phyloP scores from a whole-genome alignment of 2,113 vertebrate species.

The Colius striatus region DNA sequence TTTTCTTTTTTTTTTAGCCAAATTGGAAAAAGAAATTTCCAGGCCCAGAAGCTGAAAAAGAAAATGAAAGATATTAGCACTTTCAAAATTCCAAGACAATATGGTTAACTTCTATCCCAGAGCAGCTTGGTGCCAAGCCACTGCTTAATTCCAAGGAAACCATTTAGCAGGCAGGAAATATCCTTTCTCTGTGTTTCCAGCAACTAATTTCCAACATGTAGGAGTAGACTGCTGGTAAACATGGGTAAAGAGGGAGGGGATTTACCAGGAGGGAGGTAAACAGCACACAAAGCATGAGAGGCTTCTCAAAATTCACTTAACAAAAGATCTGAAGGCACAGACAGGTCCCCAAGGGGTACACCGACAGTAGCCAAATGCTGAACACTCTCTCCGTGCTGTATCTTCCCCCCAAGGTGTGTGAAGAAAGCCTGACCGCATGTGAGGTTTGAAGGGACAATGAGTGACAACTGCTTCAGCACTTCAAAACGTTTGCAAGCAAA shows the following conservation, averaged over 20 bases:
- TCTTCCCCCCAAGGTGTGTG: no score
- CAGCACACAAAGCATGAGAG: rapidly evolving
- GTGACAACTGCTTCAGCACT: neutral
- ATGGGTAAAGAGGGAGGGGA: neutral
- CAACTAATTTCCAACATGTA: neutral
- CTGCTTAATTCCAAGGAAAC: neutral
- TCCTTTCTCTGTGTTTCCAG: neutral
- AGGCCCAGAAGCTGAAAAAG: slow-evolving; percentile 91
- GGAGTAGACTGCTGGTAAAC: rapidly evolving
- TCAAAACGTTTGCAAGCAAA: neutral
- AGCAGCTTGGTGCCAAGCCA: neutral
- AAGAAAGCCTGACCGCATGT: rapidly evolving
- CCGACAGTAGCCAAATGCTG: rapidly evolving
- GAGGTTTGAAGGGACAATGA: neutral
- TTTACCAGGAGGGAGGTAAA: neutral
- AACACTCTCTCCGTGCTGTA: no score
- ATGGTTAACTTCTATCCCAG: rapidly evolving
- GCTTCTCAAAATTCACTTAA: neutral
- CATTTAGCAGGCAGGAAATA: neutral
- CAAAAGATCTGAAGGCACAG: neutral
- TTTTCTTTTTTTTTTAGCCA: slow-evolving; percentile 81
- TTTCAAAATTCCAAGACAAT: neutral
- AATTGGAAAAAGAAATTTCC: slow-evolving; percentile 99
- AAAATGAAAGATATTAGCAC: slow-evolving; percentile 27
- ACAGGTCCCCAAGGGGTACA: rapidly evolving